Evolutionary conservation across 2,797 vertebrate genomes (phyloP).

Genomic region (Threskiornis aethiopicus): DNA sequence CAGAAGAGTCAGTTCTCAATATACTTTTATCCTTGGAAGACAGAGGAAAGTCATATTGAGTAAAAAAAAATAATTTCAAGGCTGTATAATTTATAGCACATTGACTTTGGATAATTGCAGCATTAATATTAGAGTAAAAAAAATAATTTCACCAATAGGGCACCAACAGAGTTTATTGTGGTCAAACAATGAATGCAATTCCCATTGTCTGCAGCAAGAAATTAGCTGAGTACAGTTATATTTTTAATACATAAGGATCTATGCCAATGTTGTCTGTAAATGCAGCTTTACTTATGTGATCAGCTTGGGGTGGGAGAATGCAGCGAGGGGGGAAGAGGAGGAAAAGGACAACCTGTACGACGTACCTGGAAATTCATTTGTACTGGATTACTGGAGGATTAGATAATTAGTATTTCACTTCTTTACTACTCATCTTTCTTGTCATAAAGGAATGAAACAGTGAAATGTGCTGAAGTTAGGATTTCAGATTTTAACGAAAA

Average conservation of each 20-base stretch:
- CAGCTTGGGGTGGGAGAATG: slow-evolving; percentile 35
- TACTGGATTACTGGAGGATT: slow-evolving; percentile 63
- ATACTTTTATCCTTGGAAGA: slow-evolving; percentile 78
- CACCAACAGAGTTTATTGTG: slow-evolving; percentile 43
- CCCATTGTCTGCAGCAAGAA: slow-evolving; percentile 49
- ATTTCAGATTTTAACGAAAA: slow-evolving; percentile 77
- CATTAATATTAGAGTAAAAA: slow-evolving; percentile 57
- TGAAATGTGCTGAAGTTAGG: slow-evolving; percentile 81
- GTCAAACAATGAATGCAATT: slow-evolving; percentile 56
- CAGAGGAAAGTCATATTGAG: slow-evolving; percentile 75
- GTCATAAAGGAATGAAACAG: slow-evolving; percentile 77
- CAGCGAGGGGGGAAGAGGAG: background rate
- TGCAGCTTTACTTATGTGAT: slow-evolving; percentile 22
- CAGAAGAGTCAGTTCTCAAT: slow-evolving; percentile 78
- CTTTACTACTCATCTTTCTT: slow-evolving; percentile 70
- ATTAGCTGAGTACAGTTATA: slow-evolving; percentile 44
- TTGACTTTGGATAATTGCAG: slow-evolving; percentile 56
- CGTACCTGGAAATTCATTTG: slow-evolving; percentile 64
- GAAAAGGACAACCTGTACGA: slow-evolving; percentile 40
- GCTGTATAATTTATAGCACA: slow-evolving; percentile 65
- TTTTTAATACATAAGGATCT: slow-evolving; percentile 57
- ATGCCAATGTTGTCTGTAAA: slow-evolving; percentile 40
- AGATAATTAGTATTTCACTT: slow-evolving; percentile 76
- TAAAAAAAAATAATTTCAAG: slow-evolving; percentile 72
- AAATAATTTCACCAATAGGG: slow-evolving; percentile 23